These are phyloP conservation scores for Paramuricea clavata DNA, from an alignment of 92 coral and sea anemone species.

Conservation along the genomic window DNA sequence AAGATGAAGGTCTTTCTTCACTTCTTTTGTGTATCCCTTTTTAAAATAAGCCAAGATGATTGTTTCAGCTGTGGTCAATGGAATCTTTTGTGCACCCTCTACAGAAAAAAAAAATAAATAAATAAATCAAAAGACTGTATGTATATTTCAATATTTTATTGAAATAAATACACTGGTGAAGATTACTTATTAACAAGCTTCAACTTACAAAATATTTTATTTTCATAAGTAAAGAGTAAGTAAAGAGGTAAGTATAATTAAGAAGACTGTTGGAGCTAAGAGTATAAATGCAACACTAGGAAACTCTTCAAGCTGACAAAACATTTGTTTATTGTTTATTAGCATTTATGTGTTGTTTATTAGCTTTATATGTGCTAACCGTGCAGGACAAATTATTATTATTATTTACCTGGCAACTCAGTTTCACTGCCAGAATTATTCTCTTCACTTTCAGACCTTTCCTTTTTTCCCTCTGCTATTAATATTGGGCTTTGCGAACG, in stretches of 20 bases:
- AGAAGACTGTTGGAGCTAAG: neutral
- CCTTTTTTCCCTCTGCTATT: constrained; percentile 8
- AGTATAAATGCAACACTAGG: neutral
- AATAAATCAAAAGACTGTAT: too few species aligned
- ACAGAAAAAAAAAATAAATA: neutral
- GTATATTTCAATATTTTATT: too few species aligned
- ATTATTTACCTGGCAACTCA: constrained; percentile 47
- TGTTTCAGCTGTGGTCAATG: constrained; percentile 78
- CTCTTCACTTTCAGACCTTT: constrained; percentile 25
- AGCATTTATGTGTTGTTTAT: too few species aligned
- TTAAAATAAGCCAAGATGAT: constrained; percentile 67
- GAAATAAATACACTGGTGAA: too few species aligned
- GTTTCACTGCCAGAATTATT: constrained; percentile 20
- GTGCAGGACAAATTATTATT: constrained; percentile 1
- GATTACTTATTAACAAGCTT: too few species aligned
- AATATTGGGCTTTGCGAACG: constrained; percentile 28
- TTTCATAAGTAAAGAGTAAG: too few species aligned
- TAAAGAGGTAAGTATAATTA: too few species aligned
- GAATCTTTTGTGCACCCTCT: constrained; percentile 69
- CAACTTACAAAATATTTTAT: too few species aligned
- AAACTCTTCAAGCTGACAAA: neutral
- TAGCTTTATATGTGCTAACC: neutral
- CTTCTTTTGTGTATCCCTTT: constrained; percentile 69
- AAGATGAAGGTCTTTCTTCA: constrained; percentile 75
- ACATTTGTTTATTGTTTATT: neutral